phyloP scores from a whole-genome alignment of 1,140 invertebrate genomes.

The Sminthurinus signatus region DNA sequence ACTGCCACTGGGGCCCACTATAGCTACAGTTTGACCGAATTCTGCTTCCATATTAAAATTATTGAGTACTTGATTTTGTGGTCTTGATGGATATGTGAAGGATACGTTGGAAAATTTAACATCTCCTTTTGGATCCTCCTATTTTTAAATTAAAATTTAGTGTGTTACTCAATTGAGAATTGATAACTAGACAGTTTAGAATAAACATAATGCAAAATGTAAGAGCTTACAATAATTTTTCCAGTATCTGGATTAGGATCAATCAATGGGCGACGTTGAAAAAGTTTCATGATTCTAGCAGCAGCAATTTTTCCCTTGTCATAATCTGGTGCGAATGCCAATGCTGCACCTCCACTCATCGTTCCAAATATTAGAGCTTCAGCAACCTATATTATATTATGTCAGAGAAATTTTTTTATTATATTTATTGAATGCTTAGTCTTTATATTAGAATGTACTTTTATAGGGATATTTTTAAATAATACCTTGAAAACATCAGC shows the following conservation, averaged over 20 bases:
- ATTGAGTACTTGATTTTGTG: slow-evolving; percentile 43
- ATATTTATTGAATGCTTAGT: no score
- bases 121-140: slow-evolving; percentile 39
- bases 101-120: slow-evolving; percentile 45
- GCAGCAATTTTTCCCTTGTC: slow-evolving; percentile 52
- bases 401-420: no score
- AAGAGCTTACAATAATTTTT: neutral
- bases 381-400: slow-evolving; percentile 57
- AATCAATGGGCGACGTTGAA: slow-evolving; percentile 47
- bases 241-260: slow-evolving; percentile 44
- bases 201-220: neutral
- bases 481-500: no score
- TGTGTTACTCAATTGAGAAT: neutral
- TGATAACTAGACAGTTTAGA: no score
- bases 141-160: neutral
- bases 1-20: slow-evolving; percentile 82
- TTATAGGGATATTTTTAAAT: no score
- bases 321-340: slow-evolving; percentile 45
- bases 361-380: slow-evolving; percentile 78
- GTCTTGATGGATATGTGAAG: slow-evolving; percentile 49
- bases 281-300: slow-evolving; percentile 45
- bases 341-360: slow-evolving; percentile 47
- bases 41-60: slow-evolving; percentile 50
- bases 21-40: slow-evolving; percentile 65
- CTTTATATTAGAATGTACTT: no score